A percentile compares a stretch with the other conserved stretches of the same genome.
Conservation (phyloP, 2,113 vertebrate genomes). For the Oncorhynchus masou region DNA sequence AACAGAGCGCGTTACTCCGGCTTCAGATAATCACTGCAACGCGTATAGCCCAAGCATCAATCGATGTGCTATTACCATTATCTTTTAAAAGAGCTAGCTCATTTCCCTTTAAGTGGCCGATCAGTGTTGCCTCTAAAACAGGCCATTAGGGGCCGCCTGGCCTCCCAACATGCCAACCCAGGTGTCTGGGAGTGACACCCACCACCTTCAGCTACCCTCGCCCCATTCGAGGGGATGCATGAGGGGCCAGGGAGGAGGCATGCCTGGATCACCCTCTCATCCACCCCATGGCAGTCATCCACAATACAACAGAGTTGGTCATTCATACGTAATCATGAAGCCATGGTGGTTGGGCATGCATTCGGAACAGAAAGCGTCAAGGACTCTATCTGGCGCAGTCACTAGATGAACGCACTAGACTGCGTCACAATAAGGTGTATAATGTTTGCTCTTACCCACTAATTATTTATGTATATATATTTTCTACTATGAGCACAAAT, state of each 20-base stretch:
- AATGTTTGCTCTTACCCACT: too few species aligned
- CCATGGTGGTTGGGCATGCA: too few species aligned
- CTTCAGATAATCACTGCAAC: background rate
- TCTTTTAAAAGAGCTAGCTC: slow-evolving; percentile 54
- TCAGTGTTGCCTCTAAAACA: slow-evolving; percentile 43
- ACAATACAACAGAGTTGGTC: too few species aligned
- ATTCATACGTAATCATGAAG: too few species aligned
- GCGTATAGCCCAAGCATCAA: slow-evolving; percentile 29
- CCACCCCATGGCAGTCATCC: too few species aligned
- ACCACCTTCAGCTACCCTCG: background rate
- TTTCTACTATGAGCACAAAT: too few species aligned
- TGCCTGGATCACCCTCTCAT: background rate
- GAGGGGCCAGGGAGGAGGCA: background rate
- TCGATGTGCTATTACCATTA: slow-evolving; percentile 57
- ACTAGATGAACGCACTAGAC: too few species aligned
- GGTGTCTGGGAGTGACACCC: background rate
- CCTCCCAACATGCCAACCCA: background rate
- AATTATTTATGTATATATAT: too few species aligned
- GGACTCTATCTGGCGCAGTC: too few species aligned
- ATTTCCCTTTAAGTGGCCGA: slow-evolving; percentile 62
- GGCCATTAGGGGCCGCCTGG: slow-evolving; percentile 36
- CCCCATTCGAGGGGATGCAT: background rate
- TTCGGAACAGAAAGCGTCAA: too few species aligned
- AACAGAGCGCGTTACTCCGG: background rate
- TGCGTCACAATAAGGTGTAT: too few species aligned